phyloP scores from a whole-genome alignment of 2,888 invertebrate species.

The Copidosoma aretas region DNA sequence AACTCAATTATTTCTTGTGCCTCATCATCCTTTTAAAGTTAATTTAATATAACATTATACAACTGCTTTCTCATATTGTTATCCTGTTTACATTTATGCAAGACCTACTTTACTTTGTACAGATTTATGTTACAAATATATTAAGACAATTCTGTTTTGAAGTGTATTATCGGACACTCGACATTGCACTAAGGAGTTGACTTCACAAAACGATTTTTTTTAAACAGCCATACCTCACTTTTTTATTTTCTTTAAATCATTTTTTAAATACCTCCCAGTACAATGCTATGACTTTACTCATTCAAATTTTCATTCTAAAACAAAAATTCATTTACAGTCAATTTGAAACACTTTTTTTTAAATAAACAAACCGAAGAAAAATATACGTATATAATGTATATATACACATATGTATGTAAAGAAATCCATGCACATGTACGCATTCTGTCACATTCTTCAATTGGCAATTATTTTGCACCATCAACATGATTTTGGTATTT shows the following conservation, averaged over 20 bases:
- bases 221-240: conserved; percentile 31
- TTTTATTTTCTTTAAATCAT: conserved; percentile 30
- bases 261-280: conserved; percentile 28
- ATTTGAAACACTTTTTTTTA: conserved; percentile 40
- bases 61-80: conserved; percentile 46
- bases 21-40: conserved; percentile 6
- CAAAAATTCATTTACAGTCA: conserved; percentile 41
- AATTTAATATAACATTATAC: conserved; percentile 34
- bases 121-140: conserved; percentile 61
- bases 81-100: conserved; percentile 52
- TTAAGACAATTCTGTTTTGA: conserved; percentile 55
- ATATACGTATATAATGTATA: background rate
- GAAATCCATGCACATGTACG: conserved; percentile 55
- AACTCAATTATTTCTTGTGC: background rate
- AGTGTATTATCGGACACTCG: conserved; percentile 32
- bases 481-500: conserved; percentile 80
- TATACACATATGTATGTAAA: conserved; percentile 43
- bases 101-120: conserved; percentile 62
- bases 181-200: conserved; percentile 26
- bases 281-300: conserved; percentile 42
- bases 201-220: conserved; percentile 35
- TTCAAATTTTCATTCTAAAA: conserved; percentile 44
- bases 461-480: conserved; percentile 56
- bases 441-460: conserved; percentile 53
- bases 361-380: conserved; percentile 37